Conservation (phyloP, 1,140 invertebrate genomes). For the Microplitis mediator region DNA sequence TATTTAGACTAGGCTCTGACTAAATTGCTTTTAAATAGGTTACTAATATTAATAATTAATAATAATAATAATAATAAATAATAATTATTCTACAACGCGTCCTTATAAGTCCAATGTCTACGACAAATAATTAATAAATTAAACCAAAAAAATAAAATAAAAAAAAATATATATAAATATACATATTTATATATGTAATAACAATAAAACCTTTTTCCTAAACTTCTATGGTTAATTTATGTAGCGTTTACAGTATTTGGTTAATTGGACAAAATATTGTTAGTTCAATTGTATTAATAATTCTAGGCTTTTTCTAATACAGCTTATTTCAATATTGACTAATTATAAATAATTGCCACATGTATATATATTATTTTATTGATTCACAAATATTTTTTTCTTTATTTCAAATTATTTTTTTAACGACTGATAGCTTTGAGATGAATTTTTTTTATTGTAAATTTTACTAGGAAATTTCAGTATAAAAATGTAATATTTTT, state of each 20-base stretch:
- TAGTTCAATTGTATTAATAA: slow-evolving; percentile 48
- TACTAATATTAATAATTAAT: slow-evolving; percentile 25
- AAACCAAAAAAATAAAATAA: slow-evolving; percentile 36
- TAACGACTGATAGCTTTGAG: neutral
- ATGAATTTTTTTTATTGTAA: too few relatives aligned
- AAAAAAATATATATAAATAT: too few relatives aligned
- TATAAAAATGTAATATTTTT: too few relatives aligned
- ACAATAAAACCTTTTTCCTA: slow-evolving; percentile 22
- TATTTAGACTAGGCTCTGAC: slow-evolving; percentile 51
- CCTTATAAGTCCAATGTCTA: slow-evolving; percentile 56
- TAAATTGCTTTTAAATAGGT: slow-evolving; percentile 46
- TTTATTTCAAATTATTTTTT: neutral
- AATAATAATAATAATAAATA: too few relatives aligned
- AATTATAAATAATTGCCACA: slow-evolving; percentile 46
- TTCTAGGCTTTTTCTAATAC: slow-evolving; percentile 44
- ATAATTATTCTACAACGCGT: slow-evolving; percentile 47
- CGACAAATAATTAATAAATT: slow-evolving; percentile 50
- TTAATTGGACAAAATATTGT: slow-evolving; percentile 52
- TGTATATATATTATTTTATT: too few relatives aligned
- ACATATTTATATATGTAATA: neutral
- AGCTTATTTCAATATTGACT: slow-evolving; percentile 59
- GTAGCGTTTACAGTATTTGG: slow-evolving; percentile 52
- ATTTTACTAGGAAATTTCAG: too few relatives aligned
- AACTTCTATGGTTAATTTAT: slow-evolving; percentile 58
- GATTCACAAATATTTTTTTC: neutral